Evolutionary conservation across 2,113 vertebrate genomes (phyloP).

Genomic region (Perognathus longimembris): DNA sequence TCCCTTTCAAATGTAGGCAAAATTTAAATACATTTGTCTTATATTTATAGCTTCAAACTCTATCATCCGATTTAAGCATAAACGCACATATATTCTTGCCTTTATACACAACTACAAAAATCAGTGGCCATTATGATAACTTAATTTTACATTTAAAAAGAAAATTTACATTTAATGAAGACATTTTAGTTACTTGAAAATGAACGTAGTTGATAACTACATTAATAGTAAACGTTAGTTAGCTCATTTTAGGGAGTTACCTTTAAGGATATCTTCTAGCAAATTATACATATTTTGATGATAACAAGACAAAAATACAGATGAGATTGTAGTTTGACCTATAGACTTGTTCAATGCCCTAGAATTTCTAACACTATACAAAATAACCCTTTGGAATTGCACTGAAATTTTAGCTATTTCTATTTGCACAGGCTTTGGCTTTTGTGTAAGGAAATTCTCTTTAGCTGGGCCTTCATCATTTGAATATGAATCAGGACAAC

Average conservation of each 20-base stretch:
- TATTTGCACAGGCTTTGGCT: background rate
- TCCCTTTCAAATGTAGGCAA: background rate
- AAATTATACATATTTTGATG: background rate
- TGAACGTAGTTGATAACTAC: background rate
- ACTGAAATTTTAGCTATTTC: background rate
- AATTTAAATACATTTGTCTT: background rate
- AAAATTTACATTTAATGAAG: background rate
- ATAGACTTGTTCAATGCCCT: background rate
- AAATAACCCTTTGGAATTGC: background rate
- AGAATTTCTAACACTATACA: background rate
- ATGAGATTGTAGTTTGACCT: background rate
- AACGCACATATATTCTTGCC: background rate
- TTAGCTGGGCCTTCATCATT: background rate
- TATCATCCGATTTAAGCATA: background rate
- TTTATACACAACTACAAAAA: slow-evolving; percentile 20
- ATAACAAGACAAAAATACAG: background rate
- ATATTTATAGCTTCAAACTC: background rate
- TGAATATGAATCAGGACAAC: background rate
- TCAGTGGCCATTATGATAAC: background rate
- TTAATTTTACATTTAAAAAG: slow-evolving; percentile 11
- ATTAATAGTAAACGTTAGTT: background rate
- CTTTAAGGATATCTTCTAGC: background rate
- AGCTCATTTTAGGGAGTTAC: background rate
- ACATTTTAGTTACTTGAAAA: slow-evolving; percentile 42
- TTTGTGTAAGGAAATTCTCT: background rate